Percentiles rank a stretch among this genome's conserved stretches.
Conservation (phyloP, 2,113 vertebrate species). For the Urocolius indicus region DNA sequence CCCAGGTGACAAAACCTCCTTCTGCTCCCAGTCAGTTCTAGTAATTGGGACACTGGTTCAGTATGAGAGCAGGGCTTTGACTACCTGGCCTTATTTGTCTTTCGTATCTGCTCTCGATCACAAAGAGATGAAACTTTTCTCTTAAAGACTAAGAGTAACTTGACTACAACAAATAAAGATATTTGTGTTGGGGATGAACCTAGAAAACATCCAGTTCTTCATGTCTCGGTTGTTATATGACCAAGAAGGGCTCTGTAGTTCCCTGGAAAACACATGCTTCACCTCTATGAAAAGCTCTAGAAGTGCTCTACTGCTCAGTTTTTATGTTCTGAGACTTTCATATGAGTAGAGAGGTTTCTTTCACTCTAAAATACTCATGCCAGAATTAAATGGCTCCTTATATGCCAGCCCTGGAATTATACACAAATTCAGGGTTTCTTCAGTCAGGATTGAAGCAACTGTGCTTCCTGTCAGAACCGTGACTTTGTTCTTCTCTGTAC, state of each 20-base stretch:
- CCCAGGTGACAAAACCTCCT: constrained; percentile 76
- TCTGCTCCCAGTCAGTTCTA: background rate
- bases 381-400: background rate
- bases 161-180: background rate
- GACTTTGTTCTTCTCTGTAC: background rate
- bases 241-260: background rate
- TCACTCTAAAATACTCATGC: background rate
- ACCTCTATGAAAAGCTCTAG: background rate
- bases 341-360: background rate
- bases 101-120: background rate
- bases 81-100: background rate
- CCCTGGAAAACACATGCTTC: background rate
- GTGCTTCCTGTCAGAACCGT: background rate
- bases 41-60: background rate
- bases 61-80: background rate
- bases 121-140: background rate
- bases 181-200: fast-evolving
- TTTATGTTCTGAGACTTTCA: background rate
- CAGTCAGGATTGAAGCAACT: background rate
- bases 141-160: background rate
- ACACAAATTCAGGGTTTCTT: background rate
- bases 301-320: background rate
- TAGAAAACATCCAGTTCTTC: background rate
- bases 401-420: background rate
- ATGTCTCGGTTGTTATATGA: background rate